phyloP scores from a whole-genome alignment of 2,113 vertebrate species.

The Paramisgurnus dabryanus region DNA sequence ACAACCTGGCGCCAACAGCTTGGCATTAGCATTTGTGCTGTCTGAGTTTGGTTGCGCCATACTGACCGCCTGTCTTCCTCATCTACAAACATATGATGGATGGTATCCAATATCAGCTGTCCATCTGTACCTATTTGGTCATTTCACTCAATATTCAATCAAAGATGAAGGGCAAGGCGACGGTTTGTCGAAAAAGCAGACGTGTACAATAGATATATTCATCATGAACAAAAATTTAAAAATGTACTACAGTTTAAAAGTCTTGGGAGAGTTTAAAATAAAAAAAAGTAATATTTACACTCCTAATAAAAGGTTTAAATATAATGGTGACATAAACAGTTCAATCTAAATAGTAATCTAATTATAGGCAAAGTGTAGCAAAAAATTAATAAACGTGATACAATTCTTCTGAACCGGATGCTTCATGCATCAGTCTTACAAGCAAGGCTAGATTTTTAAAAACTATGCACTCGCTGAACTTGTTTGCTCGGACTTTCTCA shows the following conservation, averaged over 20 bases:
- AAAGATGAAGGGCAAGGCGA: background rate
- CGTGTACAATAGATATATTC: too few species aligned
- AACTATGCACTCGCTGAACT: slow-evolving; percentile 29
- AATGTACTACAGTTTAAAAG: too few species aligned
- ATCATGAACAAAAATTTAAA: too few species aligned
- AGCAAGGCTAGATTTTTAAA: background rate
- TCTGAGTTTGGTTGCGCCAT: background rate
- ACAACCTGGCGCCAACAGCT: background rate
- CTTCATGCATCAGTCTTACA: background rate
- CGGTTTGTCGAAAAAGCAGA: background rate
- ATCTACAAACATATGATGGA: slow-evolving; percentile 2
- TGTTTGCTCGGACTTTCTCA: background rate
- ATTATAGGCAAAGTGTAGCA: too few species aligned
- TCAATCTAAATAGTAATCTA: too few species aligned
- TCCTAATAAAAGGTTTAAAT: too few species aligned
- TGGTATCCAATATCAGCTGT: background rate
- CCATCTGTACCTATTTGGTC: background rate
- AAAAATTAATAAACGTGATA: background rate
- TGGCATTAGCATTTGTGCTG: slow-evolving; percentile 3
- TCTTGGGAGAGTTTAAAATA: too few species aligned
- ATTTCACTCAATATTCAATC: background rate
- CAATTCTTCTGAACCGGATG: background rate
- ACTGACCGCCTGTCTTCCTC: background rate
- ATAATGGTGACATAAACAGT: too few species aligned
- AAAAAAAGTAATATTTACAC: too few species aligned